Evolutionary conservation across 2,797 vertebrate species (phyloP).

Genomic region (Cryptoprocta ferox): DNA sequence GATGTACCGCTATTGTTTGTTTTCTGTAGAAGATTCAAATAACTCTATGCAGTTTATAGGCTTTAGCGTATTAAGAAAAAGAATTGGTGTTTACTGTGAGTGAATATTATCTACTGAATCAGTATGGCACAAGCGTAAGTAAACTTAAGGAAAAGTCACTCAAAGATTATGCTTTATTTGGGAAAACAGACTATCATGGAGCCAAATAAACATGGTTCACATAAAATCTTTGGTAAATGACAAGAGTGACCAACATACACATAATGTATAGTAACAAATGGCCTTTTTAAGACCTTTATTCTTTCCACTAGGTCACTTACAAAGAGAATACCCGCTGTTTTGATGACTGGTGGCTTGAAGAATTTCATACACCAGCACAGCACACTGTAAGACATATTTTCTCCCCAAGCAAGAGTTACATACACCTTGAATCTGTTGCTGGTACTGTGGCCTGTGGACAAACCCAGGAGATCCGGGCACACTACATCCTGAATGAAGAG

Average conservation of each 20-base stretch:
- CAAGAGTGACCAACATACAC: background rate
- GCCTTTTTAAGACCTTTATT: background rate
- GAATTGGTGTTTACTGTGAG: background rate
- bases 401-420: conserved; percentile 83
- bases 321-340: conserved; percentile 14
- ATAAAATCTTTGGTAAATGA: background rate
- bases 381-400: conserved; percentile 53
- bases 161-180: background rate
- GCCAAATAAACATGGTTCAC: background rate
- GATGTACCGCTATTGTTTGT: background rate
- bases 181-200: conserved; percentile 16
- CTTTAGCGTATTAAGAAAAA: background rate
- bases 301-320: conserved; percentile 79
- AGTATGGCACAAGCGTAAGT: background rate
- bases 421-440: conserved; percentile 80
- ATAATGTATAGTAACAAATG: background rate
- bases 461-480: conserved; percentile 46
- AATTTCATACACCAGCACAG: background rate
- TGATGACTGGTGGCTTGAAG: conserved; percentile 72
- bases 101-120: background rate
- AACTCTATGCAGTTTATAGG: background rate
- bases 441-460: conserved; percentile 78
- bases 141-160: background rate
- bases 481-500: conserved; percentile 81
- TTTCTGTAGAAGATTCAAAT: background rate